Evolutionary conservation across 2,888 invertebrate species (phyloP).

Genomic region (Proisotoma minuta): DNA sequence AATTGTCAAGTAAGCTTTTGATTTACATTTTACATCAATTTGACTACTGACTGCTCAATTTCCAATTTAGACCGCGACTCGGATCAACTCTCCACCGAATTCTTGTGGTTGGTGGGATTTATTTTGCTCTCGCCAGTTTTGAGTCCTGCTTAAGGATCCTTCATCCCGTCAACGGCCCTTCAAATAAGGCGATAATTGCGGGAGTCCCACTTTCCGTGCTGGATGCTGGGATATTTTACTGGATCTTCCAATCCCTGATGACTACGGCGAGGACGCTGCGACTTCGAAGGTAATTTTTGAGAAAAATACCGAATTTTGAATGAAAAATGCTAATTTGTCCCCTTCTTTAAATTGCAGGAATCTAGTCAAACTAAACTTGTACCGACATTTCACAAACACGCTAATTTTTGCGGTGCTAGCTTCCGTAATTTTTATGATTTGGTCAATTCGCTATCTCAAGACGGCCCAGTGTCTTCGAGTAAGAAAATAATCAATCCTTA

Average conservation of each 20-base stretch:
- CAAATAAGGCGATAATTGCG: constrained; percentile 66
- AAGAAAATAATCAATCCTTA: constrained; percentile 49
- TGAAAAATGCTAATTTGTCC: background rate
- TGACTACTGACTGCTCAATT: background rate
- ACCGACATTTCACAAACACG: constrained; percentile 90
- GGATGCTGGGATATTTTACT: constrained; percentile 86
- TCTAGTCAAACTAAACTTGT: constrained; percentile 80
- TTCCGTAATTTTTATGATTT: constrained; percentile 87
- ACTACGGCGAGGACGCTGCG: constrained; percentile 84
- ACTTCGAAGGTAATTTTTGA: constrained; percentile 62
- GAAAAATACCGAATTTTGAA: background rate
- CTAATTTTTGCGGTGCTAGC: constrained; percentile 84
- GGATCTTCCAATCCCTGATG: constrained; percentile 82
- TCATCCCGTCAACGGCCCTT: constrained; percentile 60
- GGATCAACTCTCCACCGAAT: constrained; percentile 85
- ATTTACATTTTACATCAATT: background rate
- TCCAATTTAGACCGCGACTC: constrained; percentile 65
- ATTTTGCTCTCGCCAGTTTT: constrained; percentile 76
- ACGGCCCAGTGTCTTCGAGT: constrained; percentile 71
- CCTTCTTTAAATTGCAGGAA: constrained; percentile 61
- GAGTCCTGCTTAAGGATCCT: constrained; percentile 78
- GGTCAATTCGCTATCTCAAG: constrained; percentile 78
- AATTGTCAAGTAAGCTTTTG: constrained; percentile 76
- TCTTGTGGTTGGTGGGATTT: constrained; percentile 74
- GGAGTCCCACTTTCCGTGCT: constrained; percentile 80